Base-by-base conservation (phyloP, 2,888 invertebrate genomes). In the Sturmia bella region DNA sequence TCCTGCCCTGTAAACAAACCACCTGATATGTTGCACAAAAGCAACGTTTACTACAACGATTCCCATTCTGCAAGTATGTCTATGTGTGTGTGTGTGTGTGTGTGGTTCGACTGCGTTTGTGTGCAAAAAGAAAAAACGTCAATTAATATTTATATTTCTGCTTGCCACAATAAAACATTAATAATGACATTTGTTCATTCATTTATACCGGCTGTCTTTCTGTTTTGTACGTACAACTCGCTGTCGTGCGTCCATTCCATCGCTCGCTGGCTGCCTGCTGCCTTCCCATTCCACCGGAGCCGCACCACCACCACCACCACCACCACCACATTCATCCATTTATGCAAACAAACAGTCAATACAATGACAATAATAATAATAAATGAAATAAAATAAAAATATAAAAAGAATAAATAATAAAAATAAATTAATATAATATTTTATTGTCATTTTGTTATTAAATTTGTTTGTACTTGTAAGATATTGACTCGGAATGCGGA, bases 121-220 rank as follows among this genome's bases (percentile, higher is more conserved):
- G 66, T 66, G 50, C 43, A 50, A 63, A 69, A 77, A 61, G 24
- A 61, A 81, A 81, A 81, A 81, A 81, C 69, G 81, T 77, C 81
- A 81, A 81, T 81, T 81, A 81, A 81, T 81, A 81, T 81, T 77
- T 81, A 81, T 81, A 77, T 77, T 81, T 81, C 73, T 81, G 77
- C 81, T 77, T 81, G 81, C 81, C 81, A 81, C 77, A 81, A 81
- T 81, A 81, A 81, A 81, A 84, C 81, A 79, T 81, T 79, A 83
- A 79, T 79, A 78, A 75, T 81, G 78, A 77, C 79, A 83, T 80
- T 73, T 72, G 72, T 76, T 72, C 63, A 74, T 72, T 78, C 66
- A 69, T 74, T 64, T 69, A 68, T 63, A 48, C 7, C 17, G 45
- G 17, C 11, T 27, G 43, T 21, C 12, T 63, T 39, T 41, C 39